phyloP scores from a whole-genome alignment of 2,113 vertebrate species.

The Myiagra hebetior region DNA sequence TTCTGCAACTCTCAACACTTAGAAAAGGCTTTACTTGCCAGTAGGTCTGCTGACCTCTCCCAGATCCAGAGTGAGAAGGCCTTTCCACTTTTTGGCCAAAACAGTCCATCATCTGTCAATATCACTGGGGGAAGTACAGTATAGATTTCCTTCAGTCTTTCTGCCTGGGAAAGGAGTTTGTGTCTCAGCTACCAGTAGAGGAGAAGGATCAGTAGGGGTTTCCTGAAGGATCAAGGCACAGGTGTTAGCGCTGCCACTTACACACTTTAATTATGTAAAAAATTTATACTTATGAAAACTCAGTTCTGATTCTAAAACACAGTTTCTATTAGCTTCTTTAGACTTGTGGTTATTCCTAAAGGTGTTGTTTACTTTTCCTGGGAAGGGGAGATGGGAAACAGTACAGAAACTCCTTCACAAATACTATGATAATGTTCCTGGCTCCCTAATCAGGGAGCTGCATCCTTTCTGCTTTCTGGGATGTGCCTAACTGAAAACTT shows the following conservation, averaged over 20 bases:
- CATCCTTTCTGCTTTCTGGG: not conserved
- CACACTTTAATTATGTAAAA: not conserved
- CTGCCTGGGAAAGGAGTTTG: not conserved
- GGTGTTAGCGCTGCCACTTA: not conserved
- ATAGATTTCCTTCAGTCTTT: not conserved
- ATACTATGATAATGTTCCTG: not conserved
- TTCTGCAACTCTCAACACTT: not conserved
- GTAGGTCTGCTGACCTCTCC: not conserved
- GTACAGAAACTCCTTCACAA: not conserved
- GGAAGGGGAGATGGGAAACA: not conserved
- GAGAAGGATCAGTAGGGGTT: not conserved
- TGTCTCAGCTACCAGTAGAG: not conserved
- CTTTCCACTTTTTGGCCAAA: not conserved
- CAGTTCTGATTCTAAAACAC: not conserved
- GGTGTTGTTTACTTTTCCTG: not conserved
- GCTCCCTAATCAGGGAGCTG: not conserved
- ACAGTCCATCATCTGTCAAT: not conserved
- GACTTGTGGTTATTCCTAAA: not conserved
- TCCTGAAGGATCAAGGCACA: not conserved
- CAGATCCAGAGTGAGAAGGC: not conserved
- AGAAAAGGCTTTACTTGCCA: not conserved
- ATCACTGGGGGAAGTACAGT: not conserved
- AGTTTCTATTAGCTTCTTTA: not conserved
- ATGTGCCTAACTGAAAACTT: not conserved
- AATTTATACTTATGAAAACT: not conserved